Evolutionary conservation across 2,113 vertebrate genomes (phyloP).

Genomic region (Loxodonta africana): DNA sequence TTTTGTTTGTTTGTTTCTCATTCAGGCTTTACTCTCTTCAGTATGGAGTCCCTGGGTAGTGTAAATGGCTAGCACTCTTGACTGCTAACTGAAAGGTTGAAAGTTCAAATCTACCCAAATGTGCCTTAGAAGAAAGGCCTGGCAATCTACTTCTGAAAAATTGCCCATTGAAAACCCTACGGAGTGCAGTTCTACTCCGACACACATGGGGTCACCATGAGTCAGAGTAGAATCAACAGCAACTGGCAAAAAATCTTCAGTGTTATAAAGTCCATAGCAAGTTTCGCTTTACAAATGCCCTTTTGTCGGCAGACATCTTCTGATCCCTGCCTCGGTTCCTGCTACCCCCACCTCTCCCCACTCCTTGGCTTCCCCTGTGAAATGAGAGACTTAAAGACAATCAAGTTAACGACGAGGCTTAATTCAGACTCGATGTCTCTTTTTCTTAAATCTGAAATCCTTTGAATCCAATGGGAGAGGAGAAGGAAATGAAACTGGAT

Average conservation of each 20-base stretch:
- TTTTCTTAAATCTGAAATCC: slow-evolving; percentile 4
- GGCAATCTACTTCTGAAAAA: not conserved
- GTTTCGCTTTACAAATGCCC: not conserved
- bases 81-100: not conserved
- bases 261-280: not conserved
- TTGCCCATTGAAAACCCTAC: not conserved
- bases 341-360: not conserved
- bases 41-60: not conserved
- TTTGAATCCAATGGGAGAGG: slow-evolving; percentile 24
- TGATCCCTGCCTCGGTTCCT: not conserved
- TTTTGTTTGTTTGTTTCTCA: not conserved
- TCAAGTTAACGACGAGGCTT: not conserved
- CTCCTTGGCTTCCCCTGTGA: not conserved
- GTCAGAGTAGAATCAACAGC: not conserved
- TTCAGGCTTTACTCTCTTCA: not conserved
- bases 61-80: not conserved
- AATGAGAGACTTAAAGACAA: slow-evolving; percentile 26
- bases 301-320: not conserved
- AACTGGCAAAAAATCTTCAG: not conserved
- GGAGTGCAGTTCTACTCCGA: not conserved
- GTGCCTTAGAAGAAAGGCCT: not conserved
- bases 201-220: not conserved
- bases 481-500: slow-evolving; percentile 67
- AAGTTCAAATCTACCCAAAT: not conserved
- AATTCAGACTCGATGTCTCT: slow-evolving; percentile 34